Evolutionary conservation across 1,140 invertebrate species (phyloP).

Genomic region (Phthorimaea operculella): DNA sequence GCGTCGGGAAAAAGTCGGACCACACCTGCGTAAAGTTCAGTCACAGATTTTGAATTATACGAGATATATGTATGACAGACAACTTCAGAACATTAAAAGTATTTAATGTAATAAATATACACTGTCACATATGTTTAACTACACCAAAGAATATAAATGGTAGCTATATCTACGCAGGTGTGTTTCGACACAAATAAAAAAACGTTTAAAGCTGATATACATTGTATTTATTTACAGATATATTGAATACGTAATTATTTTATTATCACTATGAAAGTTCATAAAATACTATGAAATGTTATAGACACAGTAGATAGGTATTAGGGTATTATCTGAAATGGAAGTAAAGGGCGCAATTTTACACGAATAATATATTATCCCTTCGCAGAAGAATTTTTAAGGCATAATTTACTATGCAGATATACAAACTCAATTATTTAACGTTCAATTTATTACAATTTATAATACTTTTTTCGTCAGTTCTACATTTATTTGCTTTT

Average conservation of each 20-base stretch:
- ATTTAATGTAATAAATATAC: too few relatives aligned
- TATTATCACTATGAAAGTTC: conserved; percentile 22
- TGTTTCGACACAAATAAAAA: neutral
- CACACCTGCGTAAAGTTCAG: too few relatives aligned
- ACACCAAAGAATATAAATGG: too few relatives aligned
- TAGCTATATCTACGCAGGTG: too few relatives aligned
- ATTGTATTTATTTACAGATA: conserved; percentile 53
- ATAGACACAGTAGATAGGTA: conserved; percentile 22
- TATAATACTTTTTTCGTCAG: conserved; percentile 8
- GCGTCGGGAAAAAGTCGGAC: too few relatives aligned
- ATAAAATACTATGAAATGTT: conserved; percentile 18
- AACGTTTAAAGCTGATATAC: conserved; percentile 34
- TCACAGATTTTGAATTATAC: too few relatives aligned
- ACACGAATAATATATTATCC: neutral
- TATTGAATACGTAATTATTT: conserved; percentile 22
- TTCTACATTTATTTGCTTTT: conserved; percentile 9
- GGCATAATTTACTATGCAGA: neutral
- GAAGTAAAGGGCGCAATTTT: conserved; percentile 16
- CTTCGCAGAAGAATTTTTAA: neutral
- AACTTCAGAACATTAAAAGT: too few relatives aligned
- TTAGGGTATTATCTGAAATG: conserved; percentile 3
- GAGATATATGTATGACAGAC: too few relatives aligned
- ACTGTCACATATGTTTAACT: too few relatives aligned
- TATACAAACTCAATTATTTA: neutral
- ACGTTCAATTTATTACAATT: neutral